Percentiles rank a stretch among this genome's conserved stretches.
These are phyloP conservation scores for Chlorodrepanis virens DNA, from an alignment of 2,113 vertebrate genomes.

Conservation along the genomic window DNA sequence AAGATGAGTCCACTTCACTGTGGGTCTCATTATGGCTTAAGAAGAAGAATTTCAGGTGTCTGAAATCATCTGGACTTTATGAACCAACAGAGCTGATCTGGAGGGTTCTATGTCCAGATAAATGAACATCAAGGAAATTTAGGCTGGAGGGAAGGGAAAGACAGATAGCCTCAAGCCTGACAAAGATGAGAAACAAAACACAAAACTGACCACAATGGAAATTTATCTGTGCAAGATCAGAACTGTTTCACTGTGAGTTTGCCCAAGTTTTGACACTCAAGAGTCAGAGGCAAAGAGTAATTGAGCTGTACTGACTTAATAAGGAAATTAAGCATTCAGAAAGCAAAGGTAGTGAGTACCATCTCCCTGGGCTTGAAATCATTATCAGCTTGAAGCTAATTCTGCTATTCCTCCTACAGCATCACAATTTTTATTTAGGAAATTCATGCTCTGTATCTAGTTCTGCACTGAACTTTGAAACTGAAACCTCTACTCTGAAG, in stretches of 20 bases:
- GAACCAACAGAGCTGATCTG: not conserved
- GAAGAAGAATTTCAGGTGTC: not conserved
- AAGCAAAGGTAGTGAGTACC: slow-evolving; percentile 7
- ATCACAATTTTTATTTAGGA: not conserved
- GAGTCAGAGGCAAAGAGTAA: not conserved
- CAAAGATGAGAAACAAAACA: not conserved
- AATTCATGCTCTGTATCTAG: not conserved
- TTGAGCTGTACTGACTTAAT: not conserved
- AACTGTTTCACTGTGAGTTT: not conserved
- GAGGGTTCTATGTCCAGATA: not conserved
- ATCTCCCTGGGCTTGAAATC: not conserved
- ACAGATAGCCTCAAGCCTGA: not conserved
- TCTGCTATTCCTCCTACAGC: not conserved
- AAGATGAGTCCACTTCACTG: not conserved
- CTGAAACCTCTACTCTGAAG: not conserved
- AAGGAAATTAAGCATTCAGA: slow-evolving; percentile 1
- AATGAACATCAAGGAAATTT: not conserved
- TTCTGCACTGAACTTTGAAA: not conserved
- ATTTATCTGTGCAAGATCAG: not conserved
- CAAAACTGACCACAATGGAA: not conserved
- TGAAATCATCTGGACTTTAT: not conserved
- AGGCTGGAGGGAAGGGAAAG: not conserved
- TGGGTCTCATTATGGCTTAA: not conserved
- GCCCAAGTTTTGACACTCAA: not conserved
- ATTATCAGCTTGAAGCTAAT: not conserved